These are phyloP conservation scores for Trichopria drosophilae DNA, from an alignment of 2,888 invertebrate genomes.

Conservation along the genomic window DNA sequence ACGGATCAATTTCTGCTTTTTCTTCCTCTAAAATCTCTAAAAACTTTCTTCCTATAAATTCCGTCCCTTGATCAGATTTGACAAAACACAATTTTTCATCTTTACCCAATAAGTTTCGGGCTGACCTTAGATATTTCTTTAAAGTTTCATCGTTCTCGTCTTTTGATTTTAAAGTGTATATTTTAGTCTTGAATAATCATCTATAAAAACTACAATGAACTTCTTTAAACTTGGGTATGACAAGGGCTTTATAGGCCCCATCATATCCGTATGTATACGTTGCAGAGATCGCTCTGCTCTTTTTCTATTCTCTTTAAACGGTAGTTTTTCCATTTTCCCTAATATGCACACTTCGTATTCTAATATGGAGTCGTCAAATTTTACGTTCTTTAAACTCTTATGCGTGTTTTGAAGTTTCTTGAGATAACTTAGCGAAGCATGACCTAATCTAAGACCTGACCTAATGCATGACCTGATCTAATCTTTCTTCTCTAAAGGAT, in stretches of 20 bases:
- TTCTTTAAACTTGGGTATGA: conserved; percentile 7
- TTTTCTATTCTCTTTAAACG: neutral
- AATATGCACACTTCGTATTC: conserved; percentile 5
- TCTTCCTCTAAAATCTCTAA: no score
- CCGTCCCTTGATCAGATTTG: conserved; percentile 13
- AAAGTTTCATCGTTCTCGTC: conserved; percentile 24
- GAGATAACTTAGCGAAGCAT: no score
- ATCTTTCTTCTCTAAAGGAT: conserved; percentile 7
- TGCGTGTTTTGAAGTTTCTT: conserved; percentile 29
- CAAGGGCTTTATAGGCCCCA: conserved; percentile 20
- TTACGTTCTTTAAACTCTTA: conserved; percentile 22
- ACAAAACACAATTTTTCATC: conserved; percentile 18
- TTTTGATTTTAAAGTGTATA: conserved; percentile 30
- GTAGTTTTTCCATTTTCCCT: conserved; percentile 1
- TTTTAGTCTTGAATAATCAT: conserved; percentile 35
- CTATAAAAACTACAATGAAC: conserved; percentile 32
- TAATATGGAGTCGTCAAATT: conserved; percentile 25
- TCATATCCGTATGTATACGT: conserved; percentile 30
- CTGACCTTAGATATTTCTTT: conserved; percentile 23
- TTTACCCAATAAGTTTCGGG: conserved; percentile 29
- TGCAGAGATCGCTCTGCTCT: conserved; percentile 19
- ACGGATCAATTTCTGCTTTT: neutral
- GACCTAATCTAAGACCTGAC: no score
- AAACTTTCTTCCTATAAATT: conserved; percentile 8
- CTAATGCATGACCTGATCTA: no score